These are phyloP conservation scores for Microchrysa polita DNA, from an alignment of 2,888 invertebrate species.

Conservation along the genomic window DNA sequence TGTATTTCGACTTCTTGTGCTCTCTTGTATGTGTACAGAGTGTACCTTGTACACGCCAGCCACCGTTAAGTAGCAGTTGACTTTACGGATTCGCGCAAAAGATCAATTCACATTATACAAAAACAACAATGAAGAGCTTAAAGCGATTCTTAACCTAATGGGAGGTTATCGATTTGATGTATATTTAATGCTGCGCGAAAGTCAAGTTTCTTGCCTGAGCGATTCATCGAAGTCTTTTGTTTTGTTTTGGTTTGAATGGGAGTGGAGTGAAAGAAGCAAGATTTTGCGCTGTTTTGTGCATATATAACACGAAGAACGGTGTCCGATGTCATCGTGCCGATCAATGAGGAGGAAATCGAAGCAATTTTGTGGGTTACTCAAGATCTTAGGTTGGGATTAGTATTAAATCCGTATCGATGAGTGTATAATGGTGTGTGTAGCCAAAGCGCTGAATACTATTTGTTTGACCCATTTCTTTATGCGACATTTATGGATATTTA, in stretches of 20 bases:
- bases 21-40: too few relatives aligned
- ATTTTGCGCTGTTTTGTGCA: not conserved
- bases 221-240: constrained; percentile 24
- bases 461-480: not conserved
- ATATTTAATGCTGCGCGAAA: constrained; percentile 33
- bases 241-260: not conserved
- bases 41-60: constrained; percentile 2
- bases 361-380: not conserved
- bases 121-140: constrained; percentile 28
- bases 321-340: constrained; percentile 8
- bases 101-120: not conserved
- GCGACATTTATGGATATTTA: too few relatives aligned
- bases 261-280: constrained; percentile 21
- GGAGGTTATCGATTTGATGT: constrained; percentile 30
- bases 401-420: constrained; percentile 15
- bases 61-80: constrained; percentile 17
- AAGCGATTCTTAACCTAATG: constrained; percentile 43
- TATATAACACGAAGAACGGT: not conserved
- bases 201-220: constrained; percentile 5
- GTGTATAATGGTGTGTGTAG: not conserved
- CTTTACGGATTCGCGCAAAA: constrained; percentile 9
- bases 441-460: too few relatives aligned
- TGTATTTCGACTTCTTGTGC: too few relatives aligned
- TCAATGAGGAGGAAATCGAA: constrained; percentile 6
- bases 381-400: constrained; percentile 22